A percentile compares a stretch with the other conserved stretches of the same genome.
phyloP scores from a whole-genome alignment of 2,113 vertebrate species.

The Nibea coibor region DNA sequence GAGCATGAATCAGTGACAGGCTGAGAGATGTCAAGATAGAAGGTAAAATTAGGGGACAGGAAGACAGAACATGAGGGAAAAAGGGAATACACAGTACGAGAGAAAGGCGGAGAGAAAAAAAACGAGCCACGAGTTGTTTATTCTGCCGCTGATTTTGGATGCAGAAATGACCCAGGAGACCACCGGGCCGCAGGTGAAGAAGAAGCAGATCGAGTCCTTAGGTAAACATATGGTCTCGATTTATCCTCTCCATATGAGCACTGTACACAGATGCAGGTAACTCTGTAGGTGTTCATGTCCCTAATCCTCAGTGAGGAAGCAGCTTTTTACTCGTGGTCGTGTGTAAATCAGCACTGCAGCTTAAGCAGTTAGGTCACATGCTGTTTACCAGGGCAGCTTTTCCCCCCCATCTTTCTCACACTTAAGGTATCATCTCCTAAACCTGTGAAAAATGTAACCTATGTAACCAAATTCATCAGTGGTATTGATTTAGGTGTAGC shows the following conservation, averaged over 20 bases:
- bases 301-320: slow-evolving; percentile 33
- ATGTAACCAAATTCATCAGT: slow-evolving; percentile 11
- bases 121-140: background rate
- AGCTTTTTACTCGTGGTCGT: slow-evolving; percentile 1
- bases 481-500: slow-evolving; percentile 14
- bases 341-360: slow-evolving; percentile 34
- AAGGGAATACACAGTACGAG: background rate
- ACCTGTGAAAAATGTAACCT: slow-evolving; percentile 4
- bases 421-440: background rate
- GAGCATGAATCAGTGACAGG: slow-evolving; percentile 63
- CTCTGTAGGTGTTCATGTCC: slow-evolving; percentile 42
- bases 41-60: slow-evolving; percentile 50
- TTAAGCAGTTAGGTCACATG: slow-evolving; percentile 11
- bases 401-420: background rate
- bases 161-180: slow-evolving; percentile 29
- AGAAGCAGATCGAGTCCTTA: slow-evolving; percentile 8
- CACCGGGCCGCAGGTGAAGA: slow-evolving; percentile 27
- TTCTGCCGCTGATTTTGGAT: slow-evolving; percentile 23
- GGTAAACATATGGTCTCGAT: slow-evolving; percentile 51
- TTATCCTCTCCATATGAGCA: slow-evolving; percentile 22
- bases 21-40: slow-evolving; percentile 55
- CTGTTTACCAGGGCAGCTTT: slow-evolving; percentile 25
- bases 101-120: background rate
- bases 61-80: slow-evolving; percentile 8
- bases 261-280: slow-evolving; percentile 24